A percentile compares a stretch with the other conserved stretches of the same genome.
Evolutionary conservation across 2,113 vertebrate genomes (phyloP).

Genomic region (Recurvirostra avosetta): DNA sequence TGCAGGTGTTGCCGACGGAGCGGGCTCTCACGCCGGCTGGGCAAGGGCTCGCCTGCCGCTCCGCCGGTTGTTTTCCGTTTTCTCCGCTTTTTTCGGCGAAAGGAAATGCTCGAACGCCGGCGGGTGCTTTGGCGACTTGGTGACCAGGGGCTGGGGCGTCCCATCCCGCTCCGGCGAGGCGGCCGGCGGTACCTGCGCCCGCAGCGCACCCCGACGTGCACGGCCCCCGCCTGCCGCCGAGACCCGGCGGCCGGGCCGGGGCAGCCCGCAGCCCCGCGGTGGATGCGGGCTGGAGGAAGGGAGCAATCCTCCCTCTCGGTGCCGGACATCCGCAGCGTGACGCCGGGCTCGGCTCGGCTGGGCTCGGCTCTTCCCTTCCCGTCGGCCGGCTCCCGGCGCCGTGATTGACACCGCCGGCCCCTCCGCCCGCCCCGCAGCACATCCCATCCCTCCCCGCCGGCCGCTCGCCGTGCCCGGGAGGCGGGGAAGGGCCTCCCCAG

Average conservation of each 20-base stretch:
- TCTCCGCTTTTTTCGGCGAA: not conserved
- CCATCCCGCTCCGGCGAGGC: not conserved
- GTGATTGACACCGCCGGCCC: slow-evolving; percentile 74
- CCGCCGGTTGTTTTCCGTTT: not conserved
- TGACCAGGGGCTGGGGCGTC: not conserved
- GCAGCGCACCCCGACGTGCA: not conserved
- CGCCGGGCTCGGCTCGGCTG: slow-evolving; percentile 51
- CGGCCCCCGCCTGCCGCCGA: not conserved
- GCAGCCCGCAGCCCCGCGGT: not conserved
- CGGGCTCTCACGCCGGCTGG: not conserved
- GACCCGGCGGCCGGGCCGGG: not conserved
- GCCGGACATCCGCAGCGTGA: slow-evolving; percentile 71
- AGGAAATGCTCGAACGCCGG: not conserved
- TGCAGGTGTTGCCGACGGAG: not conserved
- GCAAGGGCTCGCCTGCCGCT: not conserved
- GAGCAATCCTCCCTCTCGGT: not conserved
- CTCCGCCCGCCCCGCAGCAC: slow-evolving; percentile 57
- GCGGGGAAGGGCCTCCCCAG: slow-evolving; percentile 80
- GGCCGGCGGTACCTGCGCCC: not conserved
- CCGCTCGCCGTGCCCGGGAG: slow-evolving; percentile 74
- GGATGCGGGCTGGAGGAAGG: not conserved
- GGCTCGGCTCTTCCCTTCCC: slow-evolving; percentile 51
- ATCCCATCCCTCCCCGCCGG: slow-evolving; percentile 66
- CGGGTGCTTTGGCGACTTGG: not conserved
- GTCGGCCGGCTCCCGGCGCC: slow-evolving; percentile 47